Evolutionary conservation across 2,113 vertebrate species (phyloP), one percentile per base, ranked within the genome.

Genomic region (Isichthys henryi): DNA sequence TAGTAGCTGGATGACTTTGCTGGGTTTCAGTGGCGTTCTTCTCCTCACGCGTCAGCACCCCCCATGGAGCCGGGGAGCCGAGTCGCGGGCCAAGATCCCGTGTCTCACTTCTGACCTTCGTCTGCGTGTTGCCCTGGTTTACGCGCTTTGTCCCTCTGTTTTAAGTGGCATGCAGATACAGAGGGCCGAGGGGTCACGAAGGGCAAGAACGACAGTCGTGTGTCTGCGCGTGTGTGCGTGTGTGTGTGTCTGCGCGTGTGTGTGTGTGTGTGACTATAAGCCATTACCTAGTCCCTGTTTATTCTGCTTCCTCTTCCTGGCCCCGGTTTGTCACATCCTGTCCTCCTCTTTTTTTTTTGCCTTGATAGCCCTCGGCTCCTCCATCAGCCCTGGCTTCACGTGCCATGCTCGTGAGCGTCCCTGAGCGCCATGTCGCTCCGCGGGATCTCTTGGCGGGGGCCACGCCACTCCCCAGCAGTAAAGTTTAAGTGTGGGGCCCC

Each of bases 261-360:
- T 62, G n/a, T 66, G 58, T 66, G 80, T 23, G 83, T 84, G 82
- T 84, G 43, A n/a, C n/a, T n/a, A n/a, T n/a, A n/a, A n/a, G n/a
- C n/a, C 43, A 2, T 11, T 8, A 10, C n/a, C 87, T 27, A 80
- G 66, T 21, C 94, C 93, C 93, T 94, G 94, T 93, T 92, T 90
- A 92, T 92, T 91, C 93, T 87, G 93, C 91, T 94, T 95, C 94
- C 94, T 91, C 88, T 93, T 94, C 92, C 93, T 94, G 93, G 88
- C 92, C 92, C 46, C 11, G n/a, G 90, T 91, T 88, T 93, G 92
- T 93, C 92, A 93, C 94, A 92, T 95, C 93, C 95, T 94, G 94
- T 89, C 89, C 87, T 93, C 35, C 1, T 4, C 90, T 87, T 39
- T 43, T 45, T 53, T 50, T 7, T 39, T 50, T 7, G 17, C 74